Conservation (phyloP, 1,140 invertebrate species). For the Temnothorax longispinosus region DNA sequence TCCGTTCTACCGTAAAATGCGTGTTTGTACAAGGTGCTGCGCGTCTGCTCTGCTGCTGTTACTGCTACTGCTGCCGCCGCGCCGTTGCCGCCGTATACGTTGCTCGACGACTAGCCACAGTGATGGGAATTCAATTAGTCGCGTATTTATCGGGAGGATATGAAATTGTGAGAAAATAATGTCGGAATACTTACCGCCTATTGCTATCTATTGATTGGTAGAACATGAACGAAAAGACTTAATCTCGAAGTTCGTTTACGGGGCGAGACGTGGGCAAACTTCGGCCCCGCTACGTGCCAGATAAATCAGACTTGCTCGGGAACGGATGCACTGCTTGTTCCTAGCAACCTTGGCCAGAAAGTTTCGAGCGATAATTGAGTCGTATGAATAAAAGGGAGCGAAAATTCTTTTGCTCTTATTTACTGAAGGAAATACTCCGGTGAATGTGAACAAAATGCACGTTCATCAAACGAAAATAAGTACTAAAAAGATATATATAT, state of each 20-base stretch:
- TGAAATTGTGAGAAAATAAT: conserved; percentile 15
- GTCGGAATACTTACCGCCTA: conserved; percentile 42
- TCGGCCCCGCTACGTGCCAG: conserved; percentile 20
- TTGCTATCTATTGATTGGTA: conserved; percentile 44
- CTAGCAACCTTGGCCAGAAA: conserved; percentile 52
- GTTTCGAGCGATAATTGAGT: conserved; percentile 51
- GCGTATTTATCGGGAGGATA: conserved; percentile 38
- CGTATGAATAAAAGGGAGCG: conserved; percentile 37
- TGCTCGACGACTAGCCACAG: background rate
- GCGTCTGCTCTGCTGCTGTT: background rate
- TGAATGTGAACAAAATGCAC: conserved; percentile 1
- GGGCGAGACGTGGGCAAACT: conserved; percentile 29
- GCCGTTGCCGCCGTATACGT: background rate
- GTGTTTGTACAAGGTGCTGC: conserved; percentile 53
- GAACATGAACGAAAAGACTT: conserved; percentile 46
- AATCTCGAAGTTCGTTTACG: conserved; percentile 28
- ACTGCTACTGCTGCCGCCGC: background rate
- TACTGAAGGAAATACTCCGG: background rate
- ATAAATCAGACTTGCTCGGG: conserved; percentile 11
- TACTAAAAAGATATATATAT: background rate
- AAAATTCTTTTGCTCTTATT: conserved; percentile 35
- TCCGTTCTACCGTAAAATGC: conserved; percentile 37
- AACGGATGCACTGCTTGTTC: conserved; percentile 30
- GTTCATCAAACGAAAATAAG: background rate
- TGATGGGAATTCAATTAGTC: conserved; percentile 55